Conservation (phyloP, 30 jellyfish, hydroid and myxozoan species). For the Turritopsis dohrnii region DNA sequence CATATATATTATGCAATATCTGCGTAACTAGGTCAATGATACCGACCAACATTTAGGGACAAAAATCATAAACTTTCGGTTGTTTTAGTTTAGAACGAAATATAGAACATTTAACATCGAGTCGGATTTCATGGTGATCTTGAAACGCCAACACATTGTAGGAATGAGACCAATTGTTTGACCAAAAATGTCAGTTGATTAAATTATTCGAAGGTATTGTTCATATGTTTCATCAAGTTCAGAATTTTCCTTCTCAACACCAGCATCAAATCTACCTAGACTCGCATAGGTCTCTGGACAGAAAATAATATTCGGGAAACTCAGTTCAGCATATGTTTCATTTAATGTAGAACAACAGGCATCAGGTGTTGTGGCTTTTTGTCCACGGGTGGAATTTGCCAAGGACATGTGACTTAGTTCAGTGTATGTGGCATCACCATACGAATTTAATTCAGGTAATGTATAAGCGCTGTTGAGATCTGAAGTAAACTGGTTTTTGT, state of each 20-base stretch:
- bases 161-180: too few species aligned
- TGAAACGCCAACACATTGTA: too few species aligned
- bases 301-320: not conserved
- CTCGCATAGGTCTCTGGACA: not conserved
- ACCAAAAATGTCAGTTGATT: not conserved
- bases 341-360: not conserved
- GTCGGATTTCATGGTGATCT: too few species aligned
- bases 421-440: not conserved
- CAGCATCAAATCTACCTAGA: not conserved
- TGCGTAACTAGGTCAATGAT: too few species aligned
- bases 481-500: not conserved
- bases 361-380: not conserved
- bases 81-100: too few species aligned
- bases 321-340: not conserved
- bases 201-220: too few species aligned
- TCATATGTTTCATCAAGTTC: too few species aligned
- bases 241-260: not conserved
- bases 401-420: not conserved
- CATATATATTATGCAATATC: too few species aligned
- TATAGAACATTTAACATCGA: too few species aligned
- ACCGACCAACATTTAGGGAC: too few species aligned
- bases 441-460: not conserved
- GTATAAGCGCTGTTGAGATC: not conserved
- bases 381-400: not conserved
- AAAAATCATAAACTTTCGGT: too few species aligned